phyloP scores from a whole-genome alignment of 2,113 vertebrate species.

The Leucopsar rothschildi region DNA sequence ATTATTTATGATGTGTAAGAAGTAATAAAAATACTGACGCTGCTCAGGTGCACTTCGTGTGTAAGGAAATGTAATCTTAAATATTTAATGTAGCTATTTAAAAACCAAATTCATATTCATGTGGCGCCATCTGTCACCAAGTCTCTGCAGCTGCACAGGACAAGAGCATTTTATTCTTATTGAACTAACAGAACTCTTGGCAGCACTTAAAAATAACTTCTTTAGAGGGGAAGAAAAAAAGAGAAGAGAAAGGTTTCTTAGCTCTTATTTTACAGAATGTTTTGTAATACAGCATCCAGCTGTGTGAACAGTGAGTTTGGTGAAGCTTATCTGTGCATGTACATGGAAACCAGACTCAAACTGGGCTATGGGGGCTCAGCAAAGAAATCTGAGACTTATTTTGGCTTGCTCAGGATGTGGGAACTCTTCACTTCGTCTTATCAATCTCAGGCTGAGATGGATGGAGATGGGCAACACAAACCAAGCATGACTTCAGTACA shows the following conservation, averaged over 20 bases:
- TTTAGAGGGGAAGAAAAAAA: not conserved
- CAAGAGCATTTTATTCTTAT: not conserved
- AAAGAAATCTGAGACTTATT: not conserved
- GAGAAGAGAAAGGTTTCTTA: not conserved
- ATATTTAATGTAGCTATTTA: not conserved
- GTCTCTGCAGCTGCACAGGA: not conserved
- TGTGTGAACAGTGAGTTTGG: not conserved
- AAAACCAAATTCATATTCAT: not conserved
- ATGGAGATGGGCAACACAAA: not conserved
- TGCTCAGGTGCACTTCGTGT: not conserved
- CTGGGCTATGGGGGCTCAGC: accelerated
- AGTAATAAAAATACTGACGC: not conserved
- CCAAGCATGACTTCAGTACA: accelerated
- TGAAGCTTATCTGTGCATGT: not conserved
- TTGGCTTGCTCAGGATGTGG: not conserved
- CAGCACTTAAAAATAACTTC: not conserved
- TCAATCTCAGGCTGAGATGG: not conserved
- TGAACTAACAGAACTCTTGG: not conserved
- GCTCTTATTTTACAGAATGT: not conserved
- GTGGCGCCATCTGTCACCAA: conserved; percentile 16
- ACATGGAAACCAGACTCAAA: accelerated
- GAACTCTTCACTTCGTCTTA: not conserved
- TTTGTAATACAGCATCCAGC: not conserved
- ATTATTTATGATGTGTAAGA: not conserved
- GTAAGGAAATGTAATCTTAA: not conserved